These are phyloP conservation scores for Diabrotica virgifera DNA, from an alignment of 1,140 invertebrate species.

Conservation along the genomic window DNA sequence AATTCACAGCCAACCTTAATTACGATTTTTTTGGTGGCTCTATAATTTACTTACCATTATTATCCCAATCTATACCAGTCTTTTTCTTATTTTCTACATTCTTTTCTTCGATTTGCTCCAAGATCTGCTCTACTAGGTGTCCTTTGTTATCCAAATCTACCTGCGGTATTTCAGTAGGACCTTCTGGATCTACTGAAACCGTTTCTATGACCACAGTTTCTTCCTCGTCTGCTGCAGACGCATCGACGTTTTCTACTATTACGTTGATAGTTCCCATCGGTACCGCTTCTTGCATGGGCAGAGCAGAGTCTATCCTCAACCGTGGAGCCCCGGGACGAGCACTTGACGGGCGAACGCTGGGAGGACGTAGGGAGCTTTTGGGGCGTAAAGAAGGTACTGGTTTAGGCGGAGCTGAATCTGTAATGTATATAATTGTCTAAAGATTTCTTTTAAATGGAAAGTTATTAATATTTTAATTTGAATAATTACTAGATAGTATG, in stretches of 20 bases:
- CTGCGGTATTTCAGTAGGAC: conserved; percentile 17
- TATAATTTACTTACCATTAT: conserved; percentile 34
- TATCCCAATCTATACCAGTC: conserved; percentile 42
- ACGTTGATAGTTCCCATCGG: conserved; percentile 63
- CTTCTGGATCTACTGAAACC: conserved; percentile 19
- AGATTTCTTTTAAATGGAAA: not conserved
- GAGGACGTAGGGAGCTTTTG: conserved; percentile 57
- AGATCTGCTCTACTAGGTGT: conserved; percentile 75
- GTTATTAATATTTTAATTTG: no score
- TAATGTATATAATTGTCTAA: no score
- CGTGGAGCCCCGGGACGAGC: conserved; percentile 75
- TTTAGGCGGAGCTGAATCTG: not conserved
- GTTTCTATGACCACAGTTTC: conserved; percentile 52
- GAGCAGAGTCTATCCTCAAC: conserved; percentile 55
- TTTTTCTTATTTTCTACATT: conserved; percentile 54
- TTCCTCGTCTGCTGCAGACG: conserved; percentile 51
- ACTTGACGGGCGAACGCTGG: conserved; percentile 68
- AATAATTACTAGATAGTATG: no score
- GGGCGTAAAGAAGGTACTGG: conserved; percentile 42
- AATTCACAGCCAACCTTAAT: no score
- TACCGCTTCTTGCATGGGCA: conserved; percentile 50
- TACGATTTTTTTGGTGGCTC: no score
- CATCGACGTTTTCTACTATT: conserved; percentile 64
- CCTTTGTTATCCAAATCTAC: conserved; percentile 56
- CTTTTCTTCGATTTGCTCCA: conserved; percentile 70